Evolutionary conservation across 2,888 invertebrate species (phyloP).

Genomic region (Dolichomitus sp.): DNA sequence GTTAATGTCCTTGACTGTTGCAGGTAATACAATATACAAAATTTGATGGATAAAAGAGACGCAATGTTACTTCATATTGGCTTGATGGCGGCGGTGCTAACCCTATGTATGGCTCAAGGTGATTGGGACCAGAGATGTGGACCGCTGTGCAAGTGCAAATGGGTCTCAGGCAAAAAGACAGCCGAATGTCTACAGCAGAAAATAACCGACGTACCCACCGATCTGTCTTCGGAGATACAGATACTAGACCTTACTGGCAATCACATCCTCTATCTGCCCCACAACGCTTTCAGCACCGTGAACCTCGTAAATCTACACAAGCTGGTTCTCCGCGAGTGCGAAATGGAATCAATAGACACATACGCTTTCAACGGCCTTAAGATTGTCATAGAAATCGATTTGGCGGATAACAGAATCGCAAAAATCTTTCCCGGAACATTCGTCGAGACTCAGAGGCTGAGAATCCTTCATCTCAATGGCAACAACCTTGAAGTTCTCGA

Average conservation of each 20-base stretch:
- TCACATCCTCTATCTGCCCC: conserved; percentile 89
- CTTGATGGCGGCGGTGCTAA: conserved; percentile 77
- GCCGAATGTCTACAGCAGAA: conserved; percentile 92
- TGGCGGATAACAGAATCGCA: conserved; percentile 91
- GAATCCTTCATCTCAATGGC: conserved; percentile 91
- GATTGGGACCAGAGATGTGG: conserved; percentile 88
- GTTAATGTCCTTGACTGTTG: conserved; percentile 15
- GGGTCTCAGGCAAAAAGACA: conserved; percentile 94
- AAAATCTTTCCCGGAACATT: conserved; percentile 91
- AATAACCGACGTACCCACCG: conserved; percentile 90
- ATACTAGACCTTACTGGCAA: conserved; percentile 91
- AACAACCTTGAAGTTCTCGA: conserved; percentile 92
- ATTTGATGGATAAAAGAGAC: conserved; percentile 76
- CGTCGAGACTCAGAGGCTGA: conserved; percentile 90
- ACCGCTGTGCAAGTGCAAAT: conserved; percentile 92
- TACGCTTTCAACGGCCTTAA: conserved; percentile 92
- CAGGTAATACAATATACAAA: conserved; percentile 47
- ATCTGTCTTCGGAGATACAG: conserved; percentile 90
- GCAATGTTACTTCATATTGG: conserved; percentile 75
- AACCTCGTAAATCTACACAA: conserved; percentile 94
- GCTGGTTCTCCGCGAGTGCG: conserved; percentile 92
- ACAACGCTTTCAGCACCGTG: conserved; percentile 90
- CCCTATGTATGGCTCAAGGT: conserved; percentile 84
- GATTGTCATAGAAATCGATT: conserved; percentile 94
- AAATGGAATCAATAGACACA: conserved; percentile 90